Evolutionary conservation across 2,113 vertebrate species (phyloP).

Genomic region (Odontophorus gujanensis): DNA sequence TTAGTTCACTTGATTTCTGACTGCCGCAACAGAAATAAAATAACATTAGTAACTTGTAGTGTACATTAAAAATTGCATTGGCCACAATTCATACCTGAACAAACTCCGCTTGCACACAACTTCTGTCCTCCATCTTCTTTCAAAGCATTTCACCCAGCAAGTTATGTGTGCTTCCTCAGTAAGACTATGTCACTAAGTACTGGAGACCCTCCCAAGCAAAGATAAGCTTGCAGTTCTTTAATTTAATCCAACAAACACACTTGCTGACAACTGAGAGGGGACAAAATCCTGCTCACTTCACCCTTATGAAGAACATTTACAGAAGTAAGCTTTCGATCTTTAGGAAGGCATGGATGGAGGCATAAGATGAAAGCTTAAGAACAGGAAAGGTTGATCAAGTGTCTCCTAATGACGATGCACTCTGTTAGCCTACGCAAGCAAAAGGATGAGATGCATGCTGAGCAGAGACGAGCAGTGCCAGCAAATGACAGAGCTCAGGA

Average conservation of each 20-base stretch:
- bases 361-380: neutral
- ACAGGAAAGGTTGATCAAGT: neutral
- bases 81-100: neutral
- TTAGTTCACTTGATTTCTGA: neutral
- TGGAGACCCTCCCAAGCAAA: conserved; percentile 1
- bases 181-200: neutral
- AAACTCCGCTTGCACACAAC: conserved; percentile 7
- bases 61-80: neutral
- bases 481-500: neutral
- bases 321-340: neutral
- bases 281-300: neutral
- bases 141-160: neutral
- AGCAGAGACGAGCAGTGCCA: fast-evolving
- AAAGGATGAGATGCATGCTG: neutral
- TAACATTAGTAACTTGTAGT: neutral
- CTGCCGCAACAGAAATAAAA: neutral
- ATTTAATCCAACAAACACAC: conserved; percentile 11
- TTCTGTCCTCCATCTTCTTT: neutral
- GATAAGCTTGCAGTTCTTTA: neutral
- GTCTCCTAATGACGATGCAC: neutral
- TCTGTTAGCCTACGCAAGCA: neutral
- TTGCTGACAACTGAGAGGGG: neutral
- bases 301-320: neutral
- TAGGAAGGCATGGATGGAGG: neutral
- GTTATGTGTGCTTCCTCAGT: neutral